Percentiles rank a stretch among this genome's conserved stretches.
phyloP scores from a whole-genome alignment of 2,888 invertebrate species.

The Xylocampa areola region DNA sequence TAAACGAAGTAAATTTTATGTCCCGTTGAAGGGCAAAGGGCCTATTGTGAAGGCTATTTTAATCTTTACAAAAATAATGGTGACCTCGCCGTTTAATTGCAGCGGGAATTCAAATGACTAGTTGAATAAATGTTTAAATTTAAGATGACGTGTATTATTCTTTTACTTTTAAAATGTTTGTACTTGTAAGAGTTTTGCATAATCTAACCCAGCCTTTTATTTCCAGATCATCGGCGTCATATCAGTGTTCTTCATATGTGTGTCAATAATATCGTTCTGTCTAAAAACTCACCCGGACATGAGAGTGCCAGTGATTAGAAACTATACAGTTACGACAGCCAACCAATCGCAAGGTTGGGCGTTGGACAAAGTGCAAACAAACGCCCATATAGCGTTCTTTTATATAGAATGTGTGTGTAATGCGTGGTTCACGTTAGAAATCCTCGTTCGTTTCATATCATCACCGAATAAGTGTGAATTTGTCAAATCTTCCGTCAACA shows the following conservation, averaged over 20 bases:
- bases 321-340: slow-evolving; percentile 94
- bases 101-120: slow-evolving; percentile 21
- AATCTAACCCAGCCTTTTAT: slow-evolving; percentile 53
- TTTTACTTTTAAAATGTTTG: background rate
- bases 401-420: slow-evolving; percentile 99
- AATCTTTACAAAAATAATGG: slow-evolving; percentile 33
- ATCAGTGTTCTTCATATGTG: slow-evolving; percentile 99
- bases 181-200: too few species aligned
- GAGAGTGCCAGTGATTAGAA: slow-evolving; percentile 96
- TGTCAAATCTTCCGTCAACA: slow-evolving; percentile 98
- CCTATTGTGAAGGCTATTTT: slow-evolving; percentile 28
- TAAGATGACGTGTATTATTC: background rate
- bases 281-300: slow-evolving; percentile 99
- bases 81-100: slow-evolving; percentile 20
- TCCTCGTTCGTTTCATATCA: slow-evolving; percentile 97
- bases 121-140: slow-evolving; percentile 12
- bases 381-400: slow-evolving; percentile 99
- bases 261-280: slow-evolving; percentile 99
- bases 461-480: slow-evolving; percentile 98
- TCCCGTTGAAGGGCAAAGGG: slow-evolving; percentile 29
- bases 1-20: slow-evolving; percentile 49
- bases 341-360: slow-evolving; percentile 94
- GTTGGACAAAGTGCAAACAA: slow-evolving; percentile 97
- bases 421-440: slow-evolving; percentile 99
- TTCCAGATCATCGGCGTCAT: slow-evolving; percentile 98